phyloP scores from a whole-genome alignment of 2,888 invertebrate genomes.

The Drosophila histrio region DNA sequence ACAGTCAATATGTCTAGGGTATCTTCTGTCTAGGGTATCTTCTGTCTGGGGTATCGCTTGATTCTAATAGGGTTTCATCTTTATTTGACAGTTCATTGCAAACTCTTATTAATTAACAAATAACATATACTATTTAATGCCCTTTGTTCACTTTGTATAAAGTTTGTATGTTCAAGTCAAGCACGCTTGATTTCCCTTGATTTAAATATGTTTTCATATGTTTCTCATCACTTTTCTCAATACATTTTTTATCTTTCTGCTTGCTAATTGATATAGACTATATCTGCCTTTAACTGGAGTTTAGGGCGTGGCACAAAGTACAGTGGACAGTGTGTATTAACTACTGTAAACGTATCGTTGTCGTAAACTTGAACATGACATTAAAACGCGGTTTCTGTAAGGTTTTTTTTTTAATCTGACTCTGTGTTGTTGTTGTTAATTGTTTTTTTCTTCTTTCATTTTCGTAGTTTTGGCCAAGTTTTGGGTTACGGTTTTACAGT shows the following conservation, averaged over 20 bases:
- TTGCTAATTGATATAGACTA: background rate
- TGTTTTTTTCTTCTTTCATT: background rate
- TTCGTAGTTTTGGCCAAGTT: conserved; percentile 18
- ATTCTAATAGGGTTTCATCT: too few relatives aligned
- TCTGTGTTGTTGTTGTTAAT: background rate
- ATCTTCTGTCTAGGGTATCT: too few relatives aligned
- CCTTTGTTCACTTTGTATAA: too few relatives aligned
- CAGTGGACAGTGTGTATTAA: background rate
- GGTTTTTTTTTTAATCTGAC: background rate
- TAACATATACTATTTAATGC: too few relatives aligned
- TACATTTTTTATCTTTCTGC: background rate
- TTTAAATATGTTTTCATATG: background rate
- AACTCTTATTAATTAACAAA: too few relatives aligned
- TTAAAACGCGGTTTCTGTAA: conserved; percentile 13
- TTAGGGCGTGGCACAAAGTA: conserved; percentile 1
- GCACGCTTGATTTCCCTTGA: too few relatives aligned
- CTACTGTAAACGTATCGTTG: conserved; percentile 13
- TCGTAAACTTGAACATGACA: conserved; percentile 50
- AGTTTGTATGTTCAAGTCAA: background rate
- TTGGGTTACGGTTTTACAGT: conserved; percentile 12
- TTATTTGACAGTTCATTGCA: too few relatives aligned
- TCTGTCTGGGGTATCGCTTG: too few relatives aligned
- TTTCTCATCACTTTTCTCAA: background rate
- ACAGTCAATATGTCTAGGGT: too few relatives aligned
- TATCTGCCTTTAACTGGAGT: background rate